Conservation (phyloP, 2,888 invertebrate genomes). For the Heteromyza rotundicornis region DNA sequence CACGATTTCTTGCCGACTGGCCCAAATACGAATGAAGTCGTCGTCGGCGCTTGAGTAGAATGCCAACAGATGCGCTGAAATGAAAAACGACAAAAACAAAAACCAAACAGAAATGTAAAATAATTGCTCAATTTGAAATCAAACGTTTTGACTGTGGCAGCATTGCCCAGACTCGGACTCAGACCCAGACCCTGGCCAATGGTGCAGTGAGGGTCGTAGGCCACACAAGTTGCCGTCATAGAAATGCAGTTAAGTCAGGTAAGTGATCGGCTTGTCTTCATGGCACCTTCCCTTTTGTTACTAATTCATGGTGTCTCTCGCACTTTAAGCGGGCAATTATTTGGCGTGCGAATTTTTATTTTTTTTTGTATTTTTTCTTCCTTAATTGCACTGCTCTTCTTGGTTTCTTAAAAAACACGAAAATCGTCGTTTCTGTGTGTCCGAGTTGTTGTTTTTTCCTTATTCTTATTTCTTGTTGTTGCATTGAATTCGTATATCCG, state of each 20-base stretch:
- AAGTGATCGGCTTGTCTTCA: no score
- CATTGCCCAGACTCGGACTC: no score
- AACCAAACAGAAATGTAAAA: not conserved
- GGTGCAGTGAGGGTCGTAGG: not conserved
- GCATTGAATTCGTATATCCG: constrained; percentile 21
- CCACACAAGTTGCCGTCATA: not conserved
- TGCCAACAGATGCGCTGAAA: not conserved
- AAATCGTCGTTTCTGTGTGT: no score
- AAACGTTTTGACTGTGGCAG: not conserved
- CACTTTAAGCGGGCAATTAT: not conserved
- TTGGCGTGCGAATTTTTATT: not conserved
- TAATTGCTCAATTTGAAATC: constrained; percentile 7
- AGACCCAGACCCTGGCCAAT: no score
- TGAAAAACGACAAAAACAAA: not conserved
- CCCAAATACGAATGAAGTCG: not conserved
- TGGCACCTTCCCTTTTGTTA: not conserved
- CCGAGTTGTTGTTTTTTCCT: no score
- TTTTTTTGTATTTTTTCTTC: not conserved
- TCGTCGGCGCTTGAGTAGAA: not conserved
- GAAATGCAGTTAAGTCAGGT: no score
- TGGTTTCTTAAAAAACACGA: no score
- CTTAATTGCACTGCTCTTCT: no score
- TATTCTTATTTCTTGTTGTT: not conserved
- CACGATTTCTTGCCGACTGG: not conserved
- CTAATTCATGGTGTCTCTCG: not conserved